These are phyloP conservation scores for Bombus sibiricus DNA, from an alignment of 1,140 invertebrate species.

Conservation along the genomic window DNA sequence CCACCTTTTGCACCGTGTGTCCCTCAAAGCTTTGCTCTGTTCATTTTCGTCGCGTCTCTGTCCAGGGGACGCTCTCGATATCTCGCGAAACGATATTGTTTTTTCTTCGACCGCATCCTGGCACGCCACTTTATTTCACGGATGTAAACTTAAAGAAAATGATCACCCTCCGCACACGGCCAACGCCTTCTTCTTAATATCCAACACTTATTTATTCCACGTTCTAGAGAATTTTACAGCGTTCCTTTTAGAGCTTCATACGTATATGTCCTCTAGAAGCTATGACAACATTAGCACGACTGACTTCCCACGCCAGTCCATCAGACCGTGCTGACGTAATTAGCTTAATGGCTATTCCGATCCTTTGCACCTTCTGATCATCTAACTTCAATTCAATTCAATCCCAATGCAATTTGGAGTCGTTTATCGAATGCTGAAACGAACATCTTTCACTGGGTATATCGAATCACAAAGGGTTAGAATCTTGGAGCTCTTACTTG, in stretches of 20 bases:
- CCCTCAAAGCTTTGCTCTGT: constrained; percentile 33
- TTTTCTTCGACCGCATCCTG: constrained; percentile 42
- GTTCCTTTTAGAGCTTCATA: neutral
- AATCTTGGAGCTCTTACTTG: too few species aligned
- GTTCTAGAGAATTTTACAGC: too few species aligned
- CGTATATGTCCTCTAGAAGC: neutral
- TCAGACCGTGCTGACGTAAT: neutral
- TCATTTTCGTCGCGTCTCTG: constrained; percentile 39
- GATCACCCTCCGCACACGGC: constrained; percentile 1
- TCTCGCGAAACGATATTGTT: constrained; percentile 24
- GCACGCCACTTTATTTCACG: constrained; percentile 4
- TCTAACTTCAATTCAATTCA: neutral
- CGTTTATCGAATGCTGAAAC: neutral
- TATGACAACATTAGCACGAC: neutral
- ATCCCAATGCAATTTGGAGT: neutral
- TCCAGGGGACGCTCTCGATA: constrained; percentile 21
- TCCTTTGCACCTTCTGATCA: neutral
- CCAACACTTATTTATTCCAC: neutral
- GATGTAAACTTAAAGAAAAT: neutral
- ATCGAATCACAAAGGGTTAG: neutral
- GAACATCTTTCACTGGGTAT: neutral
- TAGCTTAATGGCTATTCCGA: neutral
- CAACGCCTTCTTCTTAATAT: neutral
- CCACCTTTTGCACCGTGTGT: constrained; percentile 44
- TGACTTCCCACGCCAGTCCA: neutral